phyloP scores from a whole-genome alignment of 2,113 vertebrate genomes.

The Corythaixoides concolor region DNA sequence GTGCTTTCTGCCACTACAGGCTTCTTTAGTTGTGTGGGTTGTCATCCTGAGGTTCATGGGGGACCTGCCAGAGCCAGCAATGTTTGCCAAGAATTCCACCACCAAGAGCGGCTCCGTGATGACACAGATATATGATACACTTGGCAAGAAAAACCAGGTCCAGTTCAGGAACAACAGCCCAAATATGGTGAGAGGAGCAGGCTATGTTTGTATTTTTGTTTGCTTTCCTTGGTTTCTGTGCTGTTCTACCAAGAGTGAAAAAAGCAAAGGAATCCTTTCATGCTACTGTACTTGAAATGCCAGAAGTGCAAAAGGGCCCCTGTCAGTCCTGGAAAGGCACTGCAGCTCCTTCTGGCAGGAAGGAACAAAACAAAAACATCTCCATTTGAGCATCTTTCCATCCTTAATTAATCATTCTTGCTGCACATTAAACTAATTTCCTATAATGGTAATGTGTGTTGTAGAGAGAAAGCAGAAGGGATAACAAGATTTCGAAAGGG shows the following conservation, averaged over 20 bases:
- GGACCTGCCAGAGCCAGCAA: conserved; percentile 88
- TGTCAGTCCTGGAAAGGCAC: background rate
- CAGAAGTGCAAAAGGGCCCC: background rate
- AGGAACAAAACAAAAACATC: background rate
- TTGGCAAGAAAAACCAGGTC: conserved; percentile 27
- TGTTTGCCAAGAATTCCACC: conserved; percentile 58
- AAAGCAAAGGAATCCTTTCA: background rate
- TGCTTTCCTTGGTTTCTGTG: background rate
- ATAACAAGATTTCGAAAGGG: conserved; percentile 53
- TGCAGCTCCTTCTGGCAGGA: background rate
- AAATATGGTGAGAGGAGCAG: conserved; percentile 58
- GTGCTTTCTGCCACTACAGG: conserved; percentile 71
- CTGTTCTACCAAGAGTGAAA: background rate
- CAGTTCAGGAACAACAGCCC: background rate
- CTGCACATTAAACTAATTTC: background rate
- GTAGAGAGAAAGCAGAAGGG: conserved; percentile 54
- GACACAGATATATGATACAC: conserved; percentile 59
- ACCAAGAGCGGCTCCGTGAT: conserved; percentile 24
- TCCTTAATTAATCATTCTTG: background rate
- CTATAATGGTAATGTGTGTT: background rate
- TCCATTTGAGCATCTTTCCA: background rate
- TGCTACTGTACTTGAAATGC: background rate
- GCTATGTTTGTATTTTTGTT: background rate
- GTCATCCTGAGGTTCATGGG: conserved; percentile 97
- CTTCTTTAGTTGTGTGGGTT: conserved; percentile 87